Base-by-base conservation (phyloP, 2,797 vertebrate genomes). In the Lateolabrax maculatus region DNA sequence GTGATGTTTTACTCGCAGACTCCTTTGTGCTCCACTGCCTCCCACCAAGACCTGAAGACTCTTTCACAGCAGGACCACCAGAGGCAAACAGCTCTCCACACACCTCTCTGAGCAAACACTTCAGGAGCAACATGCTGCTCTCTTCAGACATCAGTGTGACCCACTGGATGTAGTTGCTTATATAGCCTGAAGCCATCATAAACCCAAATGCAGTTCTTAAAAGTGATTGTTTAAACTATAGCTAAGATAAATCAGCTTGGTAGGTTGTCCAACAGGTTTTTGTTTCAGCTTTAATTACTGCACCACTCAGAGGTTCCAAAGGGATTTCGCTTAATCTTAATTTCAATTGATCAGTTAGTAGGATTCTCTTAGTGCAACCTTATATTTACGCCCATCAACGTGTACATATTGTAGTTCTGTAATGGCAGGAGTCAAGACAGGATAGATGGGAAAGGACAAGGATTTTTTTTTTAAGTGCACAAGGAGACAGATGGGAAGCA, bases 1-100 rank as follows among this genome's bases (percentile, higher is more conserved):
- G 65, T 58, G 80, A 84, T 71, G 73, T 76, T 77, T 87, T 81
- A 81, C 56, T 84, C 67, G 39, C 71, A 67, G 15, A 55, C 51
- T 70, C 64, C 31, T 83, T 80, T 85, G 75, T 61, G 78, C 66
- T 63, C 70, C 66, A 0, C 68, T 43, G 66, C 72, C 1, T 82
- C 46, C 75, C 65, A 70, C 79, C 46, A 66, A 72, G 57, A 76
- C 67, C 70, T 41, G 63, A 39, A 57, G 63, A 21, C 41, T 75
- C 61, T n/a, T 65, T 23, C 39, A 21, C 76, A 71, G 48, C 55
- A 37, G 44, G 58, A 52, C 51, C 65, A 65, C 71, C 61, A 48
- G 62, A 74, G 71, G 58, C 27, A 15, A 77, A 76, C 68, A 56
- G 13, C 64, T 62, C 36, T 44, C 12, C 61, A 67, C 71, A 53